Evolutionary conservation across 2,888 invertebrate species (phyloP).

Genomic region (Antheraea assamensis): DNA sequence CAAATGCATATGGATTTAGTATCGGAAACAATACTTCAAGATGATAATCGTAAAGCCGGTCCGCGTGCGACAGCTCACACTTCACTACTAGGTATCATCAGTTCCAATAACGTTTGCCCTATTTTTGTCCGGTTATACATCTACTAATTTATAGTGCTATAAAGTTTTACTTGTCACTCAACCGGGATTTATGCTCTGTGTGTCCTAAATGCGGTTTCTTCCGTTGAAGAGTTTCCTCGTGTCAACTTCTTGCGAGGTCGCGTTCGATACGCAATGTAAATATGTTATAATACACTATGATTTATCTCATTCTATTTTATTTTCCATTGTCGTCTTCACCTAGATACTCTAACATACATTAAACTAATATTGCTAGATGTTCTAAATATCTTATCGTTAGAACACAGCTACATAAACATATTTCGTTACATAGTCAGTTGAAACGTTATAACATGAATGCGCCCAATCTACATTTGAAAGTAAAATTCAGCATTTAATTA

Average conservation of each 20-base stretch:
- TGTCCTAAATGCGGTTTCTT: constrained; percentile 79
- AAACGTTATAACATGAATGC: too few species aligned
- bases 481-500: too few species aligned
- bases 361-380: not conserved
- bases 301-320: too few species aligned
- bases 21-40: constrained; percentile 22
- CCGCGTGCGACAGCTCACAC: constrained; percentile 72
- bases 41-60: constrained; percentile 39
- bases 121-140: constrained; percentile 72
- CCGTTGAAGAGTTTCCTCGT: constrained; percentile 77
- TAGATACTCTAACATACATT: too few species aligned
- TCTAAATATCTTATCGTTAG: not conserved
- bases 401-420: not conserved
- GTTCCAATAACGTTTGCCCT: constrained; percentile 62
- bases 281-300: too few species aligned
- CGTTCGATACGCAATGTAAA: not conserved
- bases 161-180: constrained; percentile 81
- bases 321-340: too few species aligned
- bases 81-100: constrained; percentile 67
- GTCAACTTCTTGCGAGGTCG: constrained; percentile 55
- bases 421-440: too few species aligned
- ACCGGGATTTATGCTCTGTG: constrained; percentile 69
- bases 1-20: constrained; percentile 4
- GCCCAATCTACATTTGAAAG: too few species aligned
- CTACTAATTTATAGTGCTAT: constrained; percentile 76